Base-by-base conservation (phyloP, 2,888 invertebrate genomes). In the Acrobasis suavella region DNA sequence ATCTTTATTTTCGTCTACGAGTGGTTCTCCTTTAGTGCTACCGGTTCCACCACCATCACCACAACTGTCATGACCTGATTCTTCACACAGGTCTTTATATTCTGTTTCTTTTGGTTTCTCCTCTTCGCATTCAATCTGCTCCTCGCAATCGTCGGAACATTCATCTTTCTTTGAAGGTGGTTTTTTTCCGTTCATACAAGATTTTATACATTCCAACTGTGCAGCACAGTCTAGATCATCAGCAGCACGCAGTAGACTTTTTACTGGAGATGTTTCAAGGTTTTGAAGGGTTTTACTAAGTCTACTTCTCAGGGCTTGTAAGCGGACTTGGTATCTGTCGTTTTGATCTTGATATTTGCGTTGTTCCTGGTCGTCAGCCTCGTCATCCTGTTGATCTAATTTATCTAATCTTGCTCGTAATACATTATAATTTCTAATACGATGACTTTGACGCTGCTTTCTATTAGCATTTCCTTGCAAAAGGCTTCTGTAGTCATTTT, bases 81-180 rank as follows among this genome's bases (percentile, higher is more conserved):
- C 17, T 46, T 56, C 14, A 9, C 56, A 56, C 16, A 56, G 42
- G 14, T 56, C 56, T 9, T 42, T 22, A 39, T 55, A 39, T 5
- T 55, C 39, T 7, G 60, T 42, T 42, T 61, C 58, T 12, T 32
- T 32, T 8, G 38, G 55, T 38, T 16, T 15, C 5, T n/a, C 51
- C 0, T 50, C 50, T 8, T 51, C 60, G 49, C 67, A 64, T 14
- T 60, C 58, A 50, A 54, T 17, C 16, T 58, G 9, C n/a, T 56
- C 39, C 58, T 64, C 50, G 49, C 59, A 51, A 16, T 10, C 37
- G 10, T 62, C 50, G 2, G 59, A 9, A 17, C 62, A 64, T 0
- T 63, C 38, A 60, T 66, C 55, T 6, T 70, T 63, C 17, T 71
- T 50, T 50, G 50, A 14, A 15, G 54, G 15, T 15, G 14, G 8